Conservation (phyloP, 2,888 invertebrate genomes). For the Spisula subtruncata region DNA sequence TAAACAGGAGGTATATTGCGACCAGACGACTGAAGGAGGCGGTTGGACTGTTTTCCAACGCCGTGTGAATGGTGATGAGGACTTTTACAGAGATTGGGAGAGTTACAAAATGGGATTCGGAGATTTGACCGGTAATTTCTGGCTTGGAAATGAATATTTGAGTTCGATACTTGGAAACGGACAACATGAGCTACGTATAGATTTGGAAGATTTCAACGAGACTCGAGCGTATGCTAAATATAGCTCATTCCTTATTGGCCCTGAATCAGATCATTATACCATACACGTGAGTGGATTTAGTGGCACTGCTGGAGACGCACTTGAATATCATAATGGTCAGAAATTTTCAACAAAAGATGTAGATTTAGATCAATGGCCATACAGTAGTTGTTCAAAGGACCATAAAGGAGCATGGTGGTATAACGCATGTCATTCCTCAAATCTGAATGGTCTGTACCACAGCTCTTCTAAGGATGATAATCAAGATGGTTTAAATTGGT, state of each 20-base stretch:
- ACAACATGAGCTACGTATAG: slow-evolving; percentile 44
- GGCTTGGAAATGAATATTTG: slow-evolving; percentile 54
- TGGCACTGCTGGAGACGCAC: slow-evolving; percentile 57
- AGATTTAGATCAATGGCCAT: background rate
- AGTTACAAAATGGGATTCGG: slow-evolving; percentile 61
- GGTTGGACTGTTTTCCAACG: slow-evolving; percentile 54
- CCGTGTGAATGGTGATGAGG: slow-evolving; percentile 8
- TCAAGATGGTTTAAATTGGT: background rate
- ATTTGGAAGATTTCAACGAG: slow-evolving; percentile 50
- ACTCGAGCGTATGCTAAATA: slow-evolving; percentile 53
- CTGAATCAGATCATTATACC: slow-evolving; percentile 33
- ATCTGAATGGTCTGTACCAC: slow-evolving; percentile 1
- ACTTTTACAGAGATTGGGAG: slow-evolving; percentile 52
- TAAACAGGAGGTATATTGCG: slow-evolving; percentile 26
- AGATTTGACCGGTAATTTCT: slow-evolving; percentile 45
- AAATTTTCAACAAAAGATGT: slow-evolving; percentile 36
- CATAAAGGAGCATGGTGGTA: background rate
- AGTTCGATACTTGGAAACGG: slow-evolving; percentile 26
- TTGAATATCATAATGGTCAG: slow-evolving; percentile 24
- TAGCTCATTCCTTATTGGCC: slow-evolving; percentile 32
- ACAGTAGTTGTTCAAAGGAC: background rate
- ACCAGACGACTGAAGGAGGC: slow-evolving; percentile 49
- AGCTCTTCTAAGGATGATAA: background rate
- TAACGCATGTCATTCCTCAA: background rate
- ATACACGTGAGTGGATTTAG: slow-evolving; percentile 46